phyloP scores from a whole-genome alignment of 2,888 invertebrate genomes.

The Dasysyrphus tricinctus region DNA sequence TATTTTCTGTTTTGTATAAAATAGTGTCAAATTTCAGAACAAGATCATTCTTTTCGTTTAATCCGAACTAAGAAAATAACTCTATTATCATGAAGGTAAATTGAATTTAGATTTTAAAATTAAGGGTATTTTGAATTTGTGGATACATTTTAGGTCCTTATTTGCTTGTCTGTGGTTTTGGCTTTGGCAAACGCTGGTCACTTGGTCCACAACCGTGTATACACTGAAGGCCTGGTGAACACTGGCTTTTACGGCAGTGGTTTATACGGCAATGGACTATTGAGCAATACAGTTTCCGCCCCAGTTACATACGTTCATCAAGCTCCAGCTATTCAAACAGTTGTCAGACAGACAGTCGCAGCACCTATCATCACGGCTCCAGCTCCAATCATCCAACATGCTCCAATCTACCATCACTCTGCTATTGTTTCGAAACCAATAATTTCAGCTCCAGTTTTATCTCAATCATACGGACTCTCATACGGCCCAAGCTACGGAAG shows the following conservation, averaged over 20 bases:
- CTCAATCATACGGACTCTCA: not conserved
- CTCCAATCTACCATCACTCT: slow-evolving; percentile 11
- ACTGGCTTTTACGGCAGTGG: not conserved
- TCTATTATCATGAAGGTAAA: slow-evolving; percentile 56
- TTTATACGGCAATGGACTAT: not conserved
- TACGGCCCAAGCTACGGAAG: slow-evolving; percentile 17
- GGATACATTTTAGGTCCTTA: slow-evolving; percentile 24
- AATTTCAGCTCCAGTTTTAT: not conserved
- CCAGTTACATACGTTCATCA: slow-evolving; percentile 14
- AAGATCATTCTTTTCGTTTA: not conserved
- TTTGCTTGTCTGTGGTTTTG: slow-evolving; percentile 50
- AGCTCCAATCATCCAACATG: not conserved
- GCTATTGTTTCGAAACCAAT: not conserved
- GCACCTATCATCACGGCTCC: not conserved
- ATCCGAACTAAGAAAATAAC: slow-evolving; percentile 30
- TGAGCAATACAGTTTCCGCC: not conserved
- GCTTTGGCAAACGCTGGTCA: slow-evolving; percentile 47
- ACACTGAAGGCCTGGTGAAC: too few relatives aligned
- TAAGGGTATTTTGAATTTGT: too few relatives aligned
- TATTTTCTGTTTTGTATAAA: not conserved
- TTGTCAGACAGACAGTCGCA: slow-evolving; percentile 3
- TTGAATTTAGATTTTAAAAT: not conserved
- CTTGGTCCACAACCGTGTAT: not conserved
- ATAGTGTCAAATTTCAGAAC: not conserved
- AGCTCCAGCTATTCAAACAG: not conserved